phyloP scores from a whole-genome alignment of 2,888 invertebrate genomes.

The Nasonovia ribisnigri region DNA sequence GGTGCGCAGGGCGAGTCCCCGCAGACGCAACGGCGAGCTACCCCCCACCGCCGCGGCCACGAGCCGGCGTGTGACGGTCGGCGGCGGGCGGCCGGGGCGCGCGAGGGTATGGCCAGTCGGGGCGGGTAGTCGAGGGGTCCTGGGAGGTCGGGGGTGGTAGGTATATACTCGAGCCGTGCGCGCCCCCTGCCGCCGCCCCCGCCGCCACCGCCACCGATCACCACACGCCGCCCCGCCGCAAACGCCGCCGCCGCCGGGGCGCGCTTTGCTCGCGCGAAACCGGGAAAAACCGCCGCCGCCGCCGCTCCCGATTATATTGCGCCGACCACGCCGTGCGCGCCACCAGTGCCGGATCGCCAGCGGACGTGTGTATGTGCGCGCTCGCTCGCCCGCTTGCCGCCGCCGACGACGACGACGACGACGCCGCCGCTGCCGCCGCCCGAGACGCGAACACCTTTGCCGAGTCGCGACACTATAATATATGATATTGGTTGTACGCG shows the following conservation, averaged over 20 bases:
- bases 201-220: slow-evolving; percentile 57
- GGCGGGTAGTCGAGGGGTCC: background rate
- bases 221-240: slow-evolving; percentile 66
- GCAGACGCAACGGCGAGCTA: slow-evolving; percentile 64
- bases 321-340: slow-evolving; percentile 53
- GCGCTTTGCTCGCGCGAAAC: slow-evolving; percentile 65
- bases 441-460: slow-evolving; percentile 24
- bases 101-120: background rate
- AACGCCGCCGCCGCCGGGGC: slow-evolving; percentile 41
- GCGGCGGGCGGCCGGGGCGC: background rate
- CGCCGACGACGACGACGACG: slow-evolving; percentile 10
- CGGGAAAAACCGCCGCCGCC: slow-evolving; percentile 61
- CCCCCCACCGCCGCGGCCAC: background rate
- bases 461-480: background rate
- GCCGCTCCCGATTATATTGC: slow-evolving; percentile 57
- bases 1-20: slow-evolving; percentile 61
- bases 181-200: slow-evolving; percentile 52
- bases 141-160: background rate
- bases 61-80: background rate
- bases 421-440: slow-evolving; percentile 32
- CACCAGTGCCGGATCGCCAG: slow-evolving; percentile 64
- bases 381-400: slow-evolving; percentile 36
- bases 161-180: background rate
- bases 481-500: background rate
- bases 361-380: slow-evolving; percentile 60